Evolutionary conservation across 35 echinoderm and acorn worm species (phyloP), one percentile per base, ranked within the genome.

Genomic region (Diadema setosum): DNA sequence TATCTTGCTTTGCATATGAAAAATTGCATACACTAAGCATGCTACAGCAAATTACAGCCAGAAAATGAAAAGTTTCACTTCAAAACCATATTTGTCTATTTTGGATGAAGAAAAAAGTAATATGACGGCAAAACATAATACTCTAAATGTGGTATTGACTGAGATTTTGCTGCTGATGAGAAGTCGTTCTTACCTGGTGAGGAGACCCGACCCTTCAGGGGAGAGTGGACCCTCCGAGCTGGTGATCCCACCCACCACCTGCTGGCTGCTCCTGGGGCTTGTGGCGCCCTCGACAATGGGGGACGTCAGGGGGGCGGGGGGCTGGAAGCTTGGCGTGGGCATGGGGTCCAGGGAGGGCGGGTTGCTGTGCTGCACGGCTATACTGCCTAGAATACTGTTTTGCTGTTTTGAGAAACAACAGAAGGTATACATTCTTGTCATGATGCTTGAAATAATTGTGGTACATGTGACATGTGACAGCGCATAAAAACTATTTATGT

Each of bases 301-400:
- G 70, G 70, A 74, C 32, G 34, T 7, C 25, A 76, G 70, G 37
- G 70, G 70, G 70, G 70, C 70, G 24, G 70, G 70, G 39, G 70
- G 70, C 70, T 76, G 70, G 70, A 76, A 76, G 35, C 43, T 27
- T 8, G 70, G 70, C 5, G 70, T 76, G 33, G 70, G 70, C 9
- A 76, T 76, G 70, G 70, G 4, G 39, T 40, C 70, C 3, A 83
- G 44, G 63, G 85, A 83, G 9, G 78, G 39, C 2, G 91, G 91
- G 42, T 24, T 50, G 52, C 57, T 65, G 39, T 82, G 91, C 65
- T 82, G 84, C 18, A 97, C 43, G 17, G 95, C 95, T 21, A 97
- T 63, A 50, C 89, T 97, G 30, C 95, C 88, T 6, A 97, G 84
- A 37, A 97, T 90, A 56, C 95, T 97, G 45, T 91, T 97, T 36